Percentiles rank a stretch among this genome's conserved stretches.
Conservation (phyloP, 2,888 invertebrate species). For the Chironomus riparius region DNA sequence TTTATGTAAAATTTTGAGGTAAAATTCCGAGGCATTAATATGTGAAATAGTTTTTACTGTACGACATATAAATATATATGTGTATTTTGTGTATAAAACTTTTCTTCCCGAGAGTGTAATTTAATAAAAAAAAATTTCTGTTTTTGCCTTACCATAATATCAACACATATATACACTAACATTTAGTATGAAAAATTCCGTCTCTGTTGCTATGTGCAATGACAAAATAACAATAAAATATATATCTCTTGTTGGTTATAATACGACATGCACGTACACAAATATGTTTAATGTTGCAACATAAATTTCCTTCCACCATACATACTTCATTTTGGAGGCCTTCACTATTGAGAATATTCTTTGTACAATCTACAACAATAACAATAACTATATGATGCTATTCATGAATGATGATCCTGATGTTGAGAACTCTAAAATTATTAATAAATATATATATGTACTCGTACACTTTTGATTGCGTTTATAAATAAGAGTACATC, state of each 20-base stretch:
- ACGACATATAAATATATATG: background rate
- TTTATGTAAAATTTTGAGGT: too few relatives aligned
- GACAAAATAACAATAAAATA: background rate
- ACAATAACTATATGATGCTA: background rate
- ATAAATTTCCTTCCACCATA: conserved; percentile 10
- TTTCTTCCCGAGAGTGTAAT: conserved; percentile 6
- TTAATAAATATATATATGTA: too few relatives aligned
- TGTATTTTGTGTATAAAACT: background rate
- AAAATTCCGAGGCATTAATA: too few relatives aligned
- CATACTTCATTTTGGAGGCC: background rate
- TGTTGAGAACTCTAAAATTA: background rate
- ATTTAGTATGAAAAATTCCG: background rate
- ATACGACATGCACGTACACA: conserved; percentile 18
- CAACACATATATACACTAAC: background rate
- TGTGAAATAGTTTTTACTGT: background rate
- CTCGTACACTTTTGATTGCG: too few relatives aligned
- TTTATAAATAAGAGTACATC: too few relatives aligned
- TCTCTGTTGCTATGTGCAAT: background rate
- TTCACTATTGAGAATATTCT: background rate
- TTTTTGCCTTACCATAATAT: background rate
- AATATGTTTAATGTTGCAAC: conserved; percentile 22
- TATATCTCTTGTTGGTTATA: background rate
- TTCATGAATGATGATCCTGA: background rate
- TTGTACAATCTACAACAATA: background rate
- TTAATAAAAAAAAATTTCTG: conserved; percentile 11